These are phyloP conservation scores for Trachymyrmex cornetzi DNA, from an alignment of 1,140 invertebrate genomes.

Conservation along the genomic window DNA sequence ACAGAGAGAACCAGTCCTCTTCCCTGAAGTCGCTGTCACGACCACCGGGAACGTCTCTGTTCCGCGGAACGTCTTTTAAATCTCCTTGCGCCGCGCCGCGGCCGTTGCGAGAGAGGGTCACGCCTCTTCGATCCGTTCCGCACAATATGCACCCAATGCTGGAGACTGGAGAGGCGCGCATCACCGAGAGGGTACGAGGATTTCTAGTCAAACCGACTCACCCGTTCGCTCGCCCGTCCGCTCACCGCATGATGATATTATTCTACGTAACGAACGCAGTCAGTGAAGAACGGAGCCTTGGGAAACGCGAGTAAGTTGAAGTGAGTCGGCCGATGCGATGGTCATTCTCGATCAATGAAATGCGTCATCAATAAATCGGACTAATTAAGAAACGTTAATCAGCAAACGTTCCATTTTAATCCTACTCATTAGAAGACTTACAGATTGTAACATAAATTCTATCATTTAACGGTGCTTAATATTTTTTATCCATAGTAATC, in stretches of 20 bases:
- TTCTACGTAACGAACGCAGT: conserved; percentile 51
- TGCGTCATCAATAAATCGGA: not conserved
- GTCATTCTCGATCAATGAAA: not conserved
- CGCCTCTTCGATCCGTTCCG: conserved; percentile 67
- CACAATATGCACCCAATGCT: conserved; percentile 47
- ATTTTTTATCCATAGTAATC: not conserved
- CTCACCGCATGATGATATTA: conserved; percentile 65
- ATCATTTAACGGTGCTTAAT: not conserved
- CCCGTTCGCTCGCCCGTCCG: conserved; percentile 54
- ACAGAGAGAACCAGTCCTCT: conserved; percentile 74
- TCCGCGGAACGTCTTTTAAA: conserved; percentile 70
- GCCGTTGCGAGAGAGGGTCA: conserved; percentile 64
- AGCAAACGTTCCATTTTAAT: conserved; percentile 2
- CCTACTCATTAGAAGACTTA: not conserved
- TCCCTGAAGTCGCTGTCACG: conserved; percentile 77
- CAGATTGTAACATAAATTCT: not conserved
- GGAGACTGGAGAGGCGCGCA: conserved; percentile 39
- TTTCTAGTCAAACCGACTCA: conserved; percentile 63
- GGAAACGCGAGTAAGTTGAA: conserved; percentile 57
- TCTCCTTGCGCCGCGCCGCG: conserved; percentile 32
- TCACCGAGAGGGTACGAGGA: conserved; percentile 37
- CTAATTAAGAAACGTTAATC: not conserved
- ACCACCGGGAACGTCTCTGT: conserved; percentile 77
- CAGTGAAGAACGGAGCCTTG: conserved; percentile 64
- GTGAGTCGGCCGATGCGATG: not conserved